Evolutionary conservation across 2,113 vertebrate species (phyloP).

Genomic region (Hippocampus abdominalis): DNA sequence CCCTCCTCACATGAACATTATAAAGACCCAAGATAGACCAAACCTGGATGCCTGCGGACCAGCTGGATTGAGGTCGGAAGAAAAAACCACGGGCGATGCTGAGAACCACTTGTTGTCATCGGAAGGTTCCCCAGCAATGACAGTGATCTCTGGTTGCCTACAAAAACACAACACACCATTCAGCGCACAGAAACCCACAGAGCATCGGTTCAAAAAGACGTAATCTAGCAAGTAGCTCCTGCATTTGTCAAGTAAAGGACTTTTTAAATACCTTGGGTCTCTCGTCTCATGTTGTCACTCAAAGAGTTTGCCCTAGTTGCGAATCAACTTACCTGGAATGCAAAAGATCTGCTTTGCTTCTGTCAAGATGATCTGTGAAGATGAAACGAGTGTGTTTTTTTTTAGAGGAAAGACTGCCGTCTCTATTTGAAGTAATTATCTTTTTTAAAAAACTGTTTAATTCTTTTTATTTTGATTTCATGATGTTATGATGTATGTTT

Average conservation of each 20-base stretch:
- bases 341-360: slow-evolving; percentile 81
- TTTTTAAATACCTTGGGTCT: slow-evolving; percentile 80
- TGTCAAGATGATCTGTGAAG: slow-evolving; percentile 80
- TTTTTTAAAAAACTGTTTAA: not conserved
- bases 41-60: slow-evolving; percentile 74
- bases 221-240: not conserved
- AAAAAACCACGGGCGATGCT: slow-evolving; percentile 57
- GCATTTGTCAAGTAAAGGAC: not conserved
- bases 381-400: slow-evolving; percentile 1
- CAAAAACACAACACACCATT: slow-evolving; percentile 4
- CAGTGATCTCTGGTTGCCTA: slow-evolving; percentile 89
- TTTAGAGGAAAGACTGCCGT: not conserved
- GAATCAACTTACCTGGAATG: slow-evolving; percentile 76
- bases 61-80: slow-evolving; percentile 64
- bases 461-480: not conserved
- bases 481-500: not conserved
- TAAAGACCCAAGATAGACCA: slow-evolving; percentile 73
- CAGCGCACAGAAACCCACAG: not conserved
- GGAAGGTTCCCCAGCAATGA: slow-evolving; percentile 85
- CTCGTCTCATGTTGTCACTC: slow-evolving; percentile 75
- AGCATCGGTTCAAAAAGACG: not conserved
- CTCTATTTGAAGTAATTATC: too few relatives aligned
- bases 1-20: not conserved
- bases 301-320: slow-evolving; percentile 75
- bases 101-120: slow-evolving; percentile 80